Evolutionary conservation across 2,888 invertebrate genomes (phyloP).

Genomic region (Erebia ligea): DNA sequence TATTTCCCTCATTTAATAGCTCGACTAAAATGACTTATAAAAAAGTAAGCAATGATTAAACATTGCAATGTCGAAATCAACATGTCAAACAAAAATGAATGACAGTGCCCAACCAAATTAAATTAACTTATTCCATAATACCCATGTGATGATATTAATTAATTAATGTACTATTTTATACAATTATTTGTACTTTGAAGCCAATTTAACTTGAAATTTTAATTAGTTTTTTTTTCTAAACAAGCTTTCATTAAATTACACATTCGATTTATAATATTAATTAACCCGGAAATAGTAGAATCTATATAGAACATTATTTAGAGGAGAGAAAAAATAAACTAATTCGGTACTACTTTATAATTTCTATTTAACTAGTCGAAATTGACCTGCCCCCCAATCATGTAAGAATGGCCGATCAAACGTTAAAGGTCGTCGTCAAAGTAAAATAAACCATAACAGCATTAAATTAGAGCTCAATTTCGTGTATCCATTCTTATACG

Average conservation of each 20-base stretch:
- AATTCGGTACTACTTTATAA: conserved; percentile 54
- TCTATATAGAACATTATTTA: not conserved
- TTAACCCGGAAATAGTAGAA: conserved; percentile 17
- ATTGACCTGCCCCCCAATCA: too few species aligned
- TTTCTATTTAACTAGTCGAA: conserved; percentile 50
- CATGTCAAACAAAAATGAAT: not conserved
- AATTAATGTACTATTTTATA: not conserved
- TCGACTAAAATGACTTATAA: not conserved
- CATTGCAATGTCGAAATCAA: not conserved
- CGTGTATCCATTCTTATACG: too few species aligned
- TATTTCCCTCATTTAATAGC: not conserved
- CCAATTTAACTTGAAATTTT: conserved; percentile 1
- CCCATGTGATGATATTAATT: conserved; percentile 4
- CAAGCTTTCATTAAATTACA: not conserved
- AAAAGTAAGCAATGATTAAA: not conserved
- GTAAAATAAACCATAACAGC: too few species aligned
- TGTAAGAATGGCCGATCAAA: too few species aligned
- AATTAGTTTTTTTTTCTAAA: not conserved
- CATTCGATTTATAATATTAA: conserved; percentile 6
- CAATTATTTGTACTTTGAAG: conserved; percentile 14
- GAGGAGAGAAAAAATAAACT: conserved; percentile 49
- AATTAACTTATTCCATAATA: not conserved
- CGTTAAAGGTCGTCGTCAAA: too few species aligned
- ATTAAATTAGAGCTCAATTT: too few species aligned
- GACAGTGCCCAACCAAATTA: not conserved